Base-by-base conservation (phyloP, 92 coral and sea anemone genomes). In the Montipora capitata region DNA sequence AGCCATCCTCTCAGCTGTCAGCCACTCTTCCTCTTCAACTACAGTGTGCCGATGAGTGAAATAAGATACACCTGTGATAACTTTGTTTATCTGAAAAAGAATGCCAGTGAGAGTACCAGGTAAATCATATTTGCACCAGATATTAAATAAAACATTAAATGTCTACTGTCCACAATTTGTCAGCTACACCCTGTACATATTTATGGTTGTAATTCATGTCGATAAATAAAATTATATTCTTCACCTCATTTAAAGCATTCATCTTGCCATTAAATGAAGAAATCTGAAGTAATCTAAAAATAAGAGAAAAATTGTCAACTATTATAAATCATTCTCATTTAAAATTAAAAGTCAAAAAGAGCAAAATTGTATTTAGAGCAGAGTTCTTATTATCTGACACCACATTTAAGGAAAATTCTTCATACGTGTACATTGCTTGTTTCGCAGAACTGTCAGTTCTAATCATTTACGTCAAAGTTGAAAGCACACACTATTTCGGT, bases 191-290 rank as follows among this genome's bases (percentile, higher is more conserved):
- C 52, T 5, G 52, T 48, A 27, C 35, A 27, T 27, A 27, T 27
- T 27, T 27, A 27, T 27, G 1, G 35, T 27, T 27, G 35, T 27
- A 1, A 27, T 27, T 27, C 35, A 27, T 27, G 35, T 27, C 35
- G 0, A 27, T 27, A 27, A 27, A 27, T 27, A 27, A 27, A 27
- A 27, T 27, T 27, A 10, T 48, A 48, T 48, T 48, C 1, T 41
- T 54, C 83, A 97, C 99, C 98, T 97, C 99, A 92, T 97, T 97
- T 83, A 97, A 82, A 64, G 99, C 99, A 87, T 97, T 97, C 99
- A 97, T 97, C 90, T 97, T 97, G 17, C 99, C 99, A 97, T 97
- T 97, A 82, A 97, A 97, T 41, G 99, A 97, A 80, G 99, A 97
- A 66, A 97, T 96, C 86, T 97, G 99, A 78, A 97, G 91, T 72